Evolutionary conservation across 2,113 vertebrate genomes (phyloP).

Genomic region (Pica pica): DNA sequence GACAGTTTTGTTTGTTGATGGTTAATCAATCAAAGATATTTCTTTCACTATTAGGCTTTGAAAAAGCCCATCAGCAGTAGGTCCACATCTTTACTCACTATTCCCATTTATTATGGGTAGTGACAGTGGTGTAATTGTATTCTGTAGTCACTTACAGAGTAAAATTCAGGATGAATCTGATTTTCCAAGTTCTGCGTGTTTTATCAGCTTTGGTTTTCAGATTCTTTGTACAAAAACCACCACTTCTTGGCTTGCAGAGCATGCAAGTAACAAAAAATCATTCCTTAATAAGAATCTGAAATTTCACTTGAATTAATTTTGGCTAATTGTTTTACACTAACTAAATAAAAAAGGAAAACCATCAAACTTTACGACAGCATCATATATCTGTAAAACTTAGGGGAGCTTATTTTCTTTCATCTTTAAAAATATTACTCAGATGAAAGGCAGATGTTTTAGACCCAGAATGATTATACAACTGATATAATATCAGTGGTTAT

Average conservation of each 20-base stretch:
- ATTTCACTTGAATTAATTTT: not conserved
- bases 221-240: not conserved
- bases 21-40: not conserved
- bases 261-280: not conserved
- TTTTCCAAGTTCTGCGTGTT: not conserved
- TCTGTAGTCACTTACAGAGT: not conserved
- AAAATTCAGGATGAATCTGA: not conserved
- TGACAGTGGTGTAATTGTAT: not conserved
- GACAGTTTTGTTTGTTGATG: not conserved
- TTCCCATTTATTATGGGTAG: not conserved
- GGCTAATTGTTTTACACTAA: not conserved
- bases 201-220: not conserved
- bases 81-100: not conserved
- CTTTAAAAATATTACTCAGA: constrained; percentile 7
- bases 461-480: not conserved
- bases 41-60: not conserved
- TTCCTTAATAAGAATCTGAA: not conserved
- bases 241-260: not conserved
- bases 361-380: not conserved
- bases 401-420: constrained; percentile 16
- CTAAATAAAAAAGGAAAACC: not conserved
- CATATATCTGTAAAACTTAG: not conserved
- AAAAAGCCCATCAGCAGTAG: not conserved
- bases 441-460: constrained; percentile 14
- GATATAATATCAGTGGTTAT: constrained; percentile 46